Evolutionary conservation across 2,797 vertebrate genomes (phyloP), one percentile per base, ranked within the genome.

Genomic region (Holocentrus rufus): DNA sequence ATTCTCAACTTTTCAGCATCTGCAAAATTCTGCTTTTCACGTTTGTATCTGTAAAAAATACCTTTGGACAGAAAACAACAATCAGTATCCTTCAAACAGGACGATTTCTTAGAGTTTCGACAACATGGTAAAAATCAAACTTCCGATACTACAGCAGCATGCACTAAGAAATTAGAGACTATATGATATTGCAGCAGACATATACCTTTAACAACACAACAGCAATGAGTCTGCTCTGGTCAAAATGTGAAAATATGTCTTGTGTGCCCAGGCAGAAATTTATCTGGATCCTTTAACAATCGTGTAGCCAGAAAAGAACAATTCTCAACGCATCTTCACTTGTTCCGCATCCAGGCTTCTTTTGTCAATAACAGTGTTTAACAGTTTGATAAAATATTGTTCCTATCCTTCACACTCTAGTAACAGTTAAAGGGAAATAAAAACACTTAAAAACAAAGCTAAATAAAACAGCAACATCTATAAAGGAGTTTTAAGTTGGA

Each of bases 391-490:
- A 27, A 46, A 54, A 47, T 11, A 49, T 1, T 46, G 39, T 46
- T 82, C 53, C 59, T 2, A 36, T 5, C 60, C 14, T 49, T 67
- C 61, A 30, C 9, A 42, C 31, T 0, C 5, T 7, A 7, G 6
- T 15, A 2, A 49, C 6, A 72, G 53, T 10, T 53, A 52, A 57
- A 8, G 7, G 54, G 4, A 60, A 65, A 65, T 44, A 50, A 2
- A 44, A 57, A 30, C 59, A 59, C 56, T 4, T 1, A 1, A 39
- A 58, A 14, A 54, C 31, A 22, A 34, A 18, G 44, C 3, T 52
- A 17, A 65, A 74, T n/a, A 53, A 56, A 71, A 23, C 15, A 46
- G 44, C 7, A 22, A 61, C 65, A 66, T 5, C 49, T n/a, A 23
- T 30, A 8, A 49, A 44, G 14, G 1, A 20, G 17, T 0, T 20